phyloP scores from a whole-genome alignment of 2,113 vertebrate genomes.

The Microtus richardsoni region DNA sequence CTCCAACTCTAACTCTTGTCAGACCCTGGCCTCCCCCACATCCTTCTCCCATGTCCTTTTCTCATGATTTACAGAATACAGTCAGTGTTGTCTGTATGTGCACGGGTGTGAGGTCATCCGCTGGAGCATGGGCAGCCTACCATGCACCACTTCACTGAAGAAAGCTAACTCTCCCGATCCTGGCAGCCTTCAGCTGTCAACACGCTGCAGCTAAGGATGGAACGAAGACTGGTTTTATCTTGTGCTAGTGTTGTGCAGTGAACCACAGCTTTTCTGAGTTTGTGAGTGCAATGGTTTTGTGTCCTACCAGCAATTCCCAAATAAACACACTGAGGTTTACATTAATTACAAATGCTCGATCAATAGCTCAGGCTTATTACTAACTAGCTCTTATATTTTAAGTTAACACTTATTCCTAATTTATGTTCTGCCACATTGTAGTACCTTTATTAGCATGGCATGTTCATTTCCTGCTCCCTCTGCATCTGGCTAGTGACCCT shows the following conservation, averaged over 20 bases:
- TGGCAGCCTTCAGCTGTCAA: neutral
- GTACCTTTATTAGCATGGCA: too few relatives aligned
- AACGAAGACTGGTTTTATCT: too few relatives aligned
- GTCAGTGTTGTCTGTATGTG: neutral
- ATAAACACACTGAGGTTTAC: too few relatives aligned
- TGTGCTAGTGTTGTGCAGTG: neutral
- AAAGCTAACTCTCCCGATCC: neutral
- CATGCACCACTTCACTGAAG: neutral
- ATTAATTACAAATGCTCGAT: too few relatives aligned
- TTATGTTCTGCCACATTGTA: too few relatives aligned
- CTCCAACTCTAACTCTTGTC: neutral
- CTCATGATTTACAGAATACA: neutral
- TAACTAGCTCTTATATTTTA: too few relatives aligned
- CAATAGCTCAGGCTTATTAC: too few relatives aligned
- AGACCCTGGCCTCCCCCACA: neutral
- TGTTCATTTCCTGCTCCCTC: too few relatives aligned
- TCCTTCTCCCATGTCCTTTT: neutral
- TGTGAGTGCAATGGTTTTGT: too few relatives aligned
- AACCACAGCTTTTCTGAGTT: neutral
- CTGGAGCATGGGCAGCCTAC: neutral
- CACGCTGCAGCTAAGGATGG: neutral
- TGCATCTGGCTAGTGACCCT: too few relatives aligned
- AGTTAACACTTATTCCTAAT: too few relatives aligned
- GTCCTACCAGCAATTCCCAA: too few relatives aligned
- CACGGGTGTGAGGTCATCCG: neutral